Evolutionary conservation across 2,888 invertebrate genomes (phyloP).

Genomic region (Ariolimax columbianus): DNA sequence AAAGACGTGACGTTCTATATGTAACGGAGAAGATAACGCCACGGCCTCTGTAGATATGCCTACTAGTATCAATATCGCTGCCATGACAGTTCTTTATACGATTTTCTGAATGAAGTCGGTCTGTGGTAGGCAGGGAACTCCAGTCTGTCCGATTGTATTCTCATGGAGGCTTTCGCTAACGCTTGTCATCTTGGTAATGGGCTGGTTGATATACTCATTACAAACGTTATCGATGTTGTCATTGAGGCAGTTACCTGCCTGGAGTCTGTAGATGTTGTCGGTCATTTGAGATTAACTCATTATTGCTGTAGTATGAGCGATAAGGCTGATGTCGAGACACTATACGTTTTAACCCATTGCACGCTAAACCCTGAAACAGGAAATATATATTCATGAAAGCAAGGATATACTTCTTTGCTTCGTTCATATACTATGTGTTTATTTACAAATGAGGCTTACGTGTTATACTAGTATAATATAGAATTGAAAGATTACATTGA

Average conservation of each 20-base stretch:
- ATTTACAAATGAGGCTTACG: no score
- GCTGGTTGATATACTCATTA: not conserved
- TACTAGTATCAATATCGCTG: conserved; percentile 18
- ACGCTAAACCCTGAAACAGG: no score
- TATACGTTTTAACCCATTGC: no score
- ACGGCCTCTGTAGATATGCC: not conserved
- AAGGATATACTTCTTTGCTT: no score
- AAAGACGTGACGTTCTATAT: not conserved
- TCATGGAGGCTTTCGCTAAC: not conserved
- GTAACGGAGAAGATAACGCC: conserved; percentile 29
- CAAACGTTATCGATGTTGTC: not conserved
- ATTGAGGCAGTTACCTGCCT: not conserved
- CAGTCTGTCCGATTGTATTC: not conserved
- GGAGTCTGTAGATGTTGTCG: not conserved
- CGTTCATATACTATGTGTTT: no score
- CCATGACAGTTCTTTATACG: conserved; percentile 26
- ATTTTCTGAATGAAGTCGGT: not conserved
- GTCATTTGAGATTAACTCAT: not conserved
- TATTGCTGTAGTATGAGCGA: not conserved
- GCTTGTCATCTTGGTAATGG: not conserved
- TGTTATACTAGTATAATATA: no score
- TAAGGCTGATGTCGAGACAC: no score
- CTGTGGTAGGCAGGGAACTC: not conserved
- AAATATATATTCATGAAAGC: no score
- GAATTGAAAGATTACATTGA: no score